phyloP scores from a whole-genome alignment of 2,797 vertebrate genomes.

The Ceryle rudis region DNA sequence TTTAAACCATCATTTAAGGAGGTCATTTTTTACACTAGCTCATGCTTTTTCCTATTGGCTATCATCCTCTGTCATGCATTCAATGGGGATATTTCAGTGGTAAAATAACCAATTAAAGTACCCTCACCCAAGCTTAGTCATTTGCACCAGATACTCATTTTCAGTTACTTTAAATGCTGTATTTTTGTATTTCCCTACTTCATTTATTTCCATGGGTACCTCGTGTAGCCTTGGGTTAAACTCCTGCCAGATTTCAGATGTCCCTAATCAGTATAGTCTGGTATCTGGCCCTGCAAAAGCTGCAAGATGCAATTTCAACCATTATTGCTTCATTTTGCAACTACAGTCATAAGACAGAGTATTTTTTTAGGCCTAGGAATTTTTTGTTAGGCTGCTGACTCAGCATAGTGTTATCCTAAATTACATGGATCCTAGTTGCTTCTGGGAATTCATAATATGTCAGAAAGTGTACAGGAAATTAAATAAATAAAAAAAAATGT shows the following conservation, averaged over 20 bases:
- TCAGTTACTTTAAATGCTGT: not conserved
- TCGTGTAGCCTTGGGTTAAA: not conserved
- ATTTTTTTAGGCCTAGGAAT: constrained; percentile 8
- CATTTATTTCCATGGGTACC: not conserved
- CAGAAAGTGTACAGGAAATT: constrained; percentile 20
- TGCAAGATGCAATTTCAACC: not conserved
- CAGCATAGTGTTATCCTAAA: not conserved
- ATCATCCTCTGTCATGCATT: not conserved
- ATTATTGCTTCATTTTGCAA: constrained; percentile 8
- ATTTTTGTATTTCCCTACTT: not conserved
- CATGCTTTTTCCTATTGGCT: not conserved
- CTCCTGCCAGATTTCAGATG: not conserved
- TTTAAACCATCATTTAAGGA: not conserved
- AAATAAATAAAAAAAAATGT: not conserved
- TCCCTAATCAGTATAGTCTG: not conserved
- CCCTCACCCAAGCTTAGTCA: not conserved
- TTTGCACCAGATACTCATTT: not conserved
- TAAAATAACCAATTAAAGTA: not conserved
- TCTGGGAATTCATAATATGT: constrained; percentile 28
- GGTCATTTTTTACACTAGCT: not conserved
- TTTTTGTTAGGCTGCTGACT: constrained; percentile 5
- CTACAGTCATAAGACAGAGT: not conserved
- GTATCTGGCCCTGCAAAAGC: not conserved
- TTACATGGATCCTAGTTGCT: not conserved
- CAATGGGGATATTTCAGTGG: not conserved